Conservation (phyloP, 2,888 invertebrate genomes). For the Brachyopa scutellaris region DNA sequence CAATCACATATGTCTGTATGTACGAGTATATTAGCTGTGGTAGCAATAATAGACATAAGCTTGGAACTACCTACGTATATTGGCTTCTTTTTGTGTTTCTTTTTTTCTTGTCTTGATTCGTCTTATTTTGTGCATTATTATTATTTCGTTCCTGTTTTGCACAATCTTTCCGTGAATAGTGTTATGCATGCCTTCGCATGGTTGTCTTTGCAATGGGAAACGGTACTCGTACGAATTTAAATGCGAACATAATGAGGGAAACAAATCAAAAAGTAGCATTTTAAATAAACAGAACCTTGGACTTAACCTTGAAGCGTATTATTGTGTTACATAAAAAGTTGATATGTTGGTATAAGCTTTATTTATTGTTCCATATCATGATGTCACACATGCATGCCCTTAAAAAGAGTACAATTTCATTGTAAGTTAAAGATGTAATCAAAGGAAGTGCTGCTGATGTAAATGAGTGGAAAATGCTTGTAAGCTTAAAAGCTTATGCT, state of each 20-base stretch:
- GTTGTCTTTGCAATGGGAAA: background rate
- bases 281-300: slow-evolving; percentile 38
- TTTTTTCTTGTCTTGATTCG: background rate
- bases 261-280: slow-evolving; percentile 20
- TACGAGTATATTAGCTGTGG: slow-evolving; percentile 14
- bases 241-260: slow-evolving; percentile 45
- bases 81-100: slow-evolving; percentile 6
- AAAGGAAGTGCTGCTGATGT: too few species aligned
- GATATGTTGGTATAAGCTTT: background rate
- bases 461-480: too few species aligned
- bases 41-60: slow-evolving; percentile 12
- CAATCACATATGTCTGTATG: background rate
- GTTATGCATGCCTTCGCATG: slow-evolving; percentile 28
- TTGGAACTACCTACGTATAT: slow-evolving; percentile 40
- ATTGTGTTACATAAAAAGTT: slow-evolving; percentile 40
- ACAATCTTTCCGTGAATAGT: slow-evolving; percentile 31
- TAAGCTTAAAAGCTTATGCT: too few species aligned
- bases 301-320: slow-evolving; percentile 55
- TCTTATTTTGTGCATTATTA: slow-evolving; percentile 13
- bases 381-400: too few species aligned
- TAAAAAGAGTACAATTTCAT: too few species aligned
- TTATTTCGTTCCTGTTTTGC: slow-evolving; percentile 62
- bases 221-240: slow-evolving; percentile 17
- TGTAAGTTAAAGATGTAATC: too few species aligned
- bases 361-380: slow-evolving; percentile 15